A percentile compares a stretch with the other conserved stretches of the same genome.
phyloP scores from a whole-genome alignment of 2,113 vertebrate species.

The Channa argus region DNA sequence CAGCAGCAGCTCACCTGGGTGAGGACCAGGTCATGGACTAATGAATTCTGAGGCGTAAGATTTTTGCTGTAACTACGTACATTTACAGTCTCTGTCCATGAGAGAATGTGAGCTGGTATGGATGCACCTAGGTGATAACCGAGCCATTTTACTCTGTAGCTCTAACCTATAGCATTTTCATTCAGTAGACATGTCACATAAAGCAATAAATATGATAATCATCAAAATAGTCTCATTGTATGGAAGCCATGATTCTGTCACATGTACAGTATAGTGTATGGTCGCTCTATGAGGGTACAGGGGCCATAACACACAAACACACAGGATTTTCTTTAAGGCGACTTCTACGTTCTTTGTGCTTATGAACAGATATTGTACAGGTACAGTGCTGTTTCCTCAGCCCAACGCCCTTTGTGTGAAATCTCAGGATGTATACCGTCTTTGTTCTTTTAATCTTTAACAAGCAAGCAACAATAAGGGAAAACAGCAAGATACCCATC shows the following conservation, averaged over 20 bases:
- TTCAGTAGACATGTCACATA: conserved; percentile 69
- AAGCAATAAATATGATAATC: conserved; percentile 79
- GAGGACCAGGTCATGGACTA: conserved; percentile 49
- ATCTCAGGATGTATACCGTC: conserved; percentile 72
- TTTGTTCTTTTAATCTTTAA: conserved; percentile 49
- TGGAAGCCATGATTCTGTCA: conserved; percentile 57
- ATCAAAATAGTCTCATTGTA: conserved; percentile 58
- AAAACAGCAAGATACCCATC: background rate
- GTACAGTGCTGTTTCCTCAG: conserved; percentile 41
- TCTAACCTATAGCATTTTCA: conserved; percentile 73
- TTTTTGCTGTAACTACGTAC: conserved; percentile 64
- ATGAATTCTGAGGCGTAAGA: conserved; percentile 53
- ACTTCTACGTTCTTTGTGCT: conserved; percentile 53
- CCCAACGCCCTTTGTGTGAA: conserved; percentile 58
- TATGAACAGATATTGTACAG: conserved; percentile 53
- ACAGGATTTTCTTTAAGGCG: conserved; percentile 44
- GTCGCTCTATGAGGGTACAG: conserved; percentile 55
- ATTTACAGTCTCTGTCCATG: conserved; percentile 47
- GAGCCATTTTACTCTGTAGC: conserved; percentile 69
- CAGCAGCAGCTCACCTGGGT: conserved; percentile 48
- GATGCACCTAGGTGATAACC: conserved; percentile 51
- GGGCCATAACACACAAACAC: conserved; percentile 63
- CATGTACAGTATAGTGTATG: conserved; percentile 47
- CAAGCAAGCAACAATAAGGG: background rate
- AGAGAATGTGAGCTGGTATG: conserved; percentile 43